Percentiles rank a stretch among this genome's conserved stretches.
Evolutionary conservation across 2,113 vertebrate genomes (phyloP).

Genomic region (Takifugu bimaculatus): DNA sequence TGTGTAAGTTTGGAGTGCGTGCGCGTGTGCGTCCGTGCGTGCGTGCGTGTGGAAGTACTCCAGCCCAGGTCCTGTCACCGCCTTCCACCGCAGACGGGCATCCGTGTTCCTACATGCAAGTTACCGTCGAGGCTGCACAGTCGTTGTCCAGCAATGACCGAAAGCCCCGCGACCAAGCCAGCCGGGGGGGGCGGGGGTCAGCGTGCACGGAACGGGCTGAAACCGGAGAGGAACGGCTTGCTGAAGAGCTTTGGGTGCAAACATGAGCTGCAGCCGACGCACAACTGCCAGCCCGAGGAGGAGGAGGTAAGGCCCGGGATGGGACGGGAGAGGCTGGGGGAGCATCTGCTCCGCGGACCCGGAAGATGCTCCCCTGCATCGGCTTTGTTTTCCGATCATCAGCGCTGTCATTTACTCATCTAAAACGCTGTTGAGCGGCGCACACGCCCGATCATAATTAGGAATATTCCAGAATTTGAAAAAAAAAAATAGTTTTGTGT

Average conservation of each 20-base stretch:
- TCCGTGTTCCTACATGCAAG: conserved; percentile 47
- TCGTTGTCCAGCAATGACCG: conserved; percentile 65
- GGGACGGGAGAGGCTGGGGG: conserved; percentile 31
- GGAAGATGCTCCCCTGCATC: not conserved
- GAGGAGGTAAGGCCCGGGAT: conserved; percentile 67
- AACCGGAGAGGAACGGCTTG: conserved; percentile 60
- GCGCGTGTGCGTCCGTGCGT: conserved; percentile 12
- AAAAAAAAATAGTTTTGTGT: no score
- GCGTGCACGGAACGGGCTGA: conserved; percentile 62
- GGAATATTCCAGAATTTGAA: no score
- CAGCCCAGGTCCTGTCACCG: conserved; percentile 33
- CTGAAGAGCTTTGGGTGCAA: conserved; percentile 46
- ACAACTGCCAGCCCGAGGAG: conserved; percentile 46
- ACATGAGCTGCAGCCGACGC: conserved; percentile 33
- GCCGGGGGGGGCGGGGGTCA: conserved; percentile 51
- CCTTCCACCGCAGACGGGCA: conserved; percentile 34
- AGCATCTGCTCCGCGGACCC: not conserved
- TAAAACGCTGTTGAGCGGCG: no score
- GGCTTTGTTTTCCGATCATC: not conserved
- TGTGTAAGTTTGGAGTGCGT: not conserved
- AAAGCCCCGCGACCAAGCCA: conserved; percentile 54
- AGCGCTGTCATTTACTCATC: no score
- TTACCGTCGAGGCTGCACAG: conserved; percentile 35
- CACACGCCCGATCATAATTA: no score
- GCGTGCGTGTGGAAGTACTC: conserved; percentile 1